A percentile compares a stretch with the other conserved stretches of the same genome.
Evolutionary conservation across 2,888 invertebrate genomes (phyloP).

Genomic region (Microctonus aethiopoides): DNA sequence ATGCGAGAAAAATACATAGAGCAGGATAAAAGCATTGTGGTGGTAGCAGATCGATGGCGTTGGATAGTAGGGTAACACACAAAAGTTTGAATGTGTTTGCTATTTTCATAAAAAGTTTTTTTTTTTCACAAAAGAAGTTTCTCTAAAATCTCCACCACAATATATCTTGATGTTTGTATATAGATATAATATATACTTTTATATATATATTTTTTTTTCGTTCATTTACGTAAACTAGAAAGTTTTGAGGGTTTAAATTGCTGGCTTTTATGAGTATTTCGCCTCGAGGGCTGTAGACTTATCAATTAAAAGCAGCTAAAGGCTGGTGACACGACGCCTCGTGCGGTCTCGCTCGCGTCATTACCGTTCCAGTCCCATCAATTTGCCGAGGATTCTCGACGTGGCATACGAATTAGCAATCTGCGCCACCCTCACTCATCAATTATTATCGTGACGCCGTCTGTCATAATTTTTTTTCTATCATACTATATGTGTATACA

Average conservation of each 20-base stretch:
- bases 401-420: constrained; percentile 55
- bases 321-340: constrained; percentile 19
- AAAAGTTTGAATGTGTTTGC: constrained; percentile 21
- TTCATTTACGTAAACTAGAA: constrained; percentile 8
- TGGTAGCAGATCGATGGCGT: constrained; percentile 16
- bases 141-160: neutral
- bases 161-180: neutral
- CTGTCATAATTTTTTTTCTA: constrained; percentile 29
- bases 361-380: constrained; percentile 40
- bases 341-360: constrained; percentile 26
- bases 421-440: constrained; percentile 45
- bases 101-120: constrained; percentile 2
- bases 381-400: constrained; percentile 41
- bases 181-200: too few species aligned
- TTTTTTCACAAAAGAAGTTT: neutral
- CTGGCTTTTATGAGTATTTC: constrained; percentile 3
- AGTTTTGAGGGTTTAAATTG: constrained; percentile 11
- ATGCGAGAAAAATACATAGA: neutral
- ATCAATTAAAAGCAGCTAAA: constrained; percentile 34
- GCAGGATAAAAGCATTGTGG: constrained; percentile 12
- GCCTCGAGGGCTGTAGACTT: constrained; percentile 20
- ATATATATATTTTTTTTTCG: neutral
- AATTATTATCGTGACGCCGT: constrained; percentile 46
- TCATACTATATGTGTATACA: too few species aligned
- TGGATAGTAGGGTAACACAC: neutral